Conservation (phyloP, 2,797 vertebrate genomes). For the Sebastes diaconus region DNA sequence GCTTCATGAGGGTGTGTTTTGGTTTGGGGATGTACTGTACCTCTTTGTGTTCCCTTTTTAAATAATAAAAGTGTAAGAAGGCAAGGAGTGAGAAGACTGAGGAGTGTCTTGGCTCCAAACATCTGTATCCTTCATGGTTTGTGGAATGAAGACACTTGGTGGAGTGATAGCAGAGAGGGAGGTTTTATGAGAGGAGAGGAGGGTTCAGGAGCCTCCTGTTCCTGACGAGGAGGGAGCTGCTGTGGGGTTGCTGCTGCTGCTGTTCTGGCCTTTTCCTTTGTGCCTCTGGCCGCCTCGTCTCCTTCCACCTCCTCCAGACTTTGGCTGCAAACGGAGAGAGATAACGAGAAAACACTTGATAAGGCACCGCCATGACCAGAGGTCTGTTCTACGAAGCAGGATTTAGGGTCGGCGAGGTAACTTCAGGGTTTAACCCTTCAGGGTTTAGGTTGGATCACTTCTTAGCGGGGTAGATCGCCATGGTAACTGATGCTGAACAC, state of each 20-base stretch:
- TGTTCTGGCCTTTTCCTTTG: constrained; percentile 82
- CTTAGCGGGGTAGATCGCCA: too few relatives aligned
- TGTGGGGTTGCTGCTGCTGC: constrained; percentile 54
- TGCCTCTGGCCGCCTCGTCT: constrained; percentile 84
- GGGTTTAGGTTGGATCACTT: too few relatives aligned
- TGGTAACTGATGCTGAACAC: too few relatives aligned
- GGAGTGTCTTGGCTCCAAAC: constrained; percentile 36
- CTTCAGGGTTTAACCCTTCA: too few relatives aligned
- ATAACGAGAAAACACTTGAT: neutral
- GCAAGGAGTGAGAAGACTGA: constrained; percentile 40
- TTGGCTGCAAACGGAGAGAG: constrained; percentile 69
- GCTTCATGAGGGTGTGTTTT: constrained; percentile 11
- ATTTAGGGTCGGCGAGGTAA: too few relatives aligned
- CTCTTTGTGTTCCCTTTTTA: constrained; percentile 38
- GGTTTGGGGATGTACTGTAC: neutral
- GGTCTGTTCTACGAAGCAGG: too few relatives aligned
- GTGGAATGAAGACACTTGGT: constrained; percentile 67
- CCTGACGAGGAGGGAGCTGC: constrained; percentile 69
- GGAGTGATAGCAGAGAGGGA: constrained; percentile 39
- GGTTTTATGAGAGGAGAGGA: neutral
- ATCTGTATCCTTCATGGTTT: constrained; percentile 21
- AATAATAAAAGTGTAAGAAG: constrained; percentile 42
- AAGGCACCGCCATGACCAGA: neutral
- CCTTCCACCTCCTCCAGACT: constrained; percentile 82
- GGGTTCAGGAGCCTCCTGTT: constrained; percentile 74